These are phyloP conservation scores for Operophtera brumata DNA, from an alignment of 2,888 invertebrate genomes.

Conservation along the genomic window DNA sequence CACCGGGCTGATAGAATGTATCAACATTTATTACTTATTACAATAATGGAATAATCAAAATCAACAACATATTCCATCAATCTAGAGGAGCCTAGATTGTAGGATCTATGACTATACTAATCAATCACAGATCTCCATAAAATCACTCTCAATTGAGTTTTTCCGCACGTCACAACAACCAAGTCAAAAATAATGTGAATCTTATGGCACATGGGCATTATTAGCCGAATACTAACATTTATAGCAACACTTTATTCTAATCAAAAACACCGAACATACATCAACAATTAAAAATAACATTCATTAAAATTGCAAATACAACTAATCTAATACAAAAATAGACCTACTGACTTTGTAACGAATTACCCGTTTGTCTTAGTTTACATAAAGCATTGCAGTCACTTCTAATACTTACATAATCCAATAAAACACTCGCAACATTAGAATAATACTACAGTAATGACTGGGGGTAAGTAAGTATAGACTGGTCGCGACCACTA, in stretches of 20 bases:
- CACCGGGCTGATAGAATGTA: constrained; percentile 7
- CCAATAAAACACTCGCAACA: constrained; percentile 19
- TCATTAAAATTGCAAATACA: constrained; percentile 23
- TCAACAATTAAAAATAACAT: constrained; percentile 31
- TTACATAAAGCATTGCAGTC: constrained; percentile 18
- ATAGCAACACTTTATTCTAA: too few species aligned
- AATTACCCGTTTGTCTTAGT: constrained; percentile 11
- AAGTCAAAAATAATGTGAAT: constrained; percentile 23
- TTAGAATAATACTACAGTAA: constrained; percentile 10
- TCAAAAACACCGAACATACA: constrained; percentile 21
- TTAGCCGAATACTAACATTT: constrained; percentile 15
- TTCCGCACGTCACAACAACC: constrained; percentile 28
- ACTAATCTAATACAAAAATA: constrained; percentile 15
- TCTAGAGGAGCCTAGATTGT: too few species aligned
- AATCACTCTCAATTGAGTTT: constrained; percentile 21
- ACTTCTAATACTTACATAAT: constrained; percentile 32
- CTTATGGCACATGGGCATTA: constrained; percentile 20
- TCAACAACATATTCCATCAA: constrained; percentile 15
- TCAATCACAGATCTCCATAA: constrained; percentile 25
- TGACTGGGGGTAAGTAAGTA: too few species aligned
- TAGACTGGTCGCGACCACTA: too few species aligned
- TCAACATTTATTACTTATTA: constrained; percentile 2
- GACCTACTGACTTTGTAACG: constrained; percentile 2
- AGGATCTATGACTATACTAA: constrained; percentile 16
- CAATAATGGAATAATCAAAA: constrained; percentile 17